A percentile compares a stretch with the other conserved stretches of the same genome.
These are phyloP conservation scores for Drosophila helvetica DNA, from an alignment of 2,888 invertebrate genomes.

Conservation along the genomic window DNA sequence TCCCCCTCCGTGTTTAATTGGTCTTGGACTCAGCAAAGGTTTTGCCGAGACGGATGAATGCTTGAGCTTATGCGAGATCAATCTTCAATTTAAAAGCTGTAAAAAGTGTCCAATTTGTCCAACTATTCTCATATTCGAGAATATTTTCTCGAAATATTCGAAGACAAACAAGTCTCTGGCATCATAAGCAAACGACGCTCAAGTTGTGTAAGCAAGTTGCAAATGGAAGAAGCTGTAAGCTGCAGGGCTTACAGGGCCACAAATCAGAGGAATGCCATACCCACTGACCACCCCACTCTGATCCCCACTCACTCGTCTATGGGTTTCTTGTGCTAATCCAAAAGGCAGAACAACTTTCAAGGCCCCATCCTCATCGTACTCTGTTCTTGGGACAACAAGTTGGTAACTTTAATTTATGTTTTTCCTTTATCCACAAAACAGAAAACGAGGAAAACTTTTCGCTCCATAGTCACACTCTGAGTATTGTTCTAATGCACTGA, in stretches of 20 bases:
- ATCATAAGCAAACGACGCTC: conserved; percentile 31
- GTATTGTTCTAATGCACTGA: conserved; percentile 70
- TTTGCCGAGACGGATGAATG: too few species aligned
- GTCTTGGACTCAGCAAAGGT: too few species aligned
- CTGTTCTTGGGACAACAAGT: conserved; percentile 1
- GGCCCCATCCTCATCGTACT: conserved; percentile 21
- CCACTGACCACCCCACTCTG: conserved; percentile 40
- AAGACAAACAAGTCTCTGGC: conserved; percentile 42
- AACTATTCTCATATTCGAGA: neutral
- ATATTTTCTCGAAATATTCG: conserved; percentile 26
- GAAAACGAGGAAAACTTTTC: conserved; percentile 26
- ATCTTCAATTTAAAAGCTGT: neutral
- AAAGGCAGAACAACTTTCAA: conserved; percentile 43
- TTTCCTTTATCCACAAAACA: conserved; percentile 24
- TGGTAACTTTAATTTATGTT: conserved; percentile 48
- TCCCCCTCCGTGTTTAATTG: too few species aligned
- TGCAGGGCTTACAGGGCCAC: conserved; percentile 36
- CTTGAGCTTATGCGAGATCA: neutral
- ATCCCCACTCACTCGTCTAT: conserved; percentile 18
- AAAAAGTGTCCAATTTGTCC: neutral
- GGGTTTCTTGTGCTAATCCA: conserved; percentile 53
- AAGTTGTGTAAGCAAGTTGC: conserved; percentile 9
- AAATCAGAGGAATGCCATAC: conserved; percentile 32
- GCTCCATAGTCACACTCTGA: conserved; percentile 10
- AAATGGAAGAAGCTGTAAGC: conserved; percentile 37